phyloP scores from a whole-genome alignment of 2,113 vertebrate species.

The Gavialis gangeticus region DNA sequence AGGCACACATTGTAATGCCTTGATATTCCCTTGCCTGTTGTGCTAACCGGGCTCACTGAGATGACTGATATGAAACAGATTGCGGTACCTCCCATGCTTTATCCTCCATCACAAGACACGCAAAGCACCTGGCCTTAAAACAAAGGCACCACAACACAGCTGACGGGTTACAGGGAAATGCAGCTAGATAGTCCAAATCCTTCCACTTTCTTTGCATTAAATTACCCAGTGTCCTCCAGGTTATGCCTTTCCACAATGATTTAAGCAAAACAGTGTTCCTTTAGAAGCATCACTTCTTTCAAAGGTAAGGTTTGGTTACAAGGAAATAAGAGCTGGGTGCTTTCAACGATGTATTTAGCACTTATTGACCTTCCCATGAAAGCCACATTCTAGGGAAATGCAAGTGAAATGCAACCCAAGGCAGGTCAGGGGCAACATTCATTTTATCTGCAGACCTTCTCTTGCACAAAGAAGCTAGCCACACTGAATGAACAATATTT shows the following conservation, averaged over 20 bases:
- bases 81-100: background rate
- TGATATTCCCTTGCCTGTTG: background rate
- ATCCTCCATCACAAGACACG: background rate
- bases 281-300: background rate
- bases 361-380: background rate
- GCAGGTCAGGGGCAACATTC: too few species aligned
- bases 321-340: background rate
- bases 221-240: background rate
- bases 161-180: too few species aligned
- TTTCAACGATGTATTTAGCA: background rate
- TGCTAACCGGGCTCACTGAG: background rate
- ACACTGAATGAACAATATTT: background rate
- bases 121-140: background rate
- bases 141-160: background rate
- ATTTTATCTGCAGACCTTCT: background rate
- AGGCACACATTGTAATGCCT: background rate
- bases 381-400: background rate
- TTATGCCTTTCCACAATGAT: background rate
- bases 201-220: background rate
- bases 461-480: background rate
- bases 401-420: background rate
- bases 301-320: background rate
- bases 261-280: background rate
- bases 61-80: background rate
- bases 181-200: background rate